phyloP scores from a whole-genome alignment of 2,888 invertebrate species.

The Pheosia tremula region DNA sequence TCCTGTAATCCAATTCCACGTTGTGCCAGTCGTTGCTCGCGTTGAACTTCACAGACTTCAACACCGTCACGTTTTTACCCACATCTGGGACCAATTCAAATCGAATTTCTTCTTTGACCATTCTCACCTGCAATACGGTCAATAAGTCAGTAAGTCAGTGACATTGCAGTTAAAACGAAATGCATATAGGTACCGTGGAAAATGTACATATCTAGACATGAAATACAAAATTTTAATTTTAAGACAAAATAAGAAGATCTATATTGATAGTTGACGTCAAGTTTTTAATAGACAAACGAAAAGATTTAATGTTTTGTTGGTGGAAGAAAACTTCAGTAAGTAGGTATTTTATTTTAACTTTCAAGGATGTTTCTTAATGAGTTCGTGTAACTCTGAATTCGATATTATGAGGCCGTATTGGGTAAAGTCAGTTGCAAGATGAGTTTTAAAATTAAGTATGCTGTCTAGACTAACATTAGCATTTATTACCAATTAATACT shows the following conservation, averaged over 20 bases:
- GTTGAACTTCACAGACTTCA: slow-evolving; percentile 93
- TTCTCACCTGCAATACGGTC: slow-evolving; percentile 84
- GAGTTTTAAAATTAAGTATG: slow-evolving; percentile 16
- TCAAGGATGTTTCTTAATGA: background rate
- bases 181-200: too few species aligned
- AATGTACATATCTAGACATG: too few species aligned
- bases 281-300: background rate
- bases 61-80: slow-evolving; percentile 90
- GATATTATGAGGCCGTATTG: background rate
- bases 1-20: slow-evolving; percentile 90
- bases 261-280: background rate
- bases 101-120: slow-evolving; percentile 93
- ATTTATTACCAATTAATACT: slow-evolving; percentile 34
- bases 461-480: slow-evolving; percentile 37
- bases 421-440: slow-evolving; percentile 19
- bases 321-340: too few species aligned
- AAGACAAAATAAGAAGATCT: background rate
- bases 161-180: too few species aligned
- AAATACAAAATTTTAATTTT: background rate
- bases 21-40: slow-evolving; percentile 93
- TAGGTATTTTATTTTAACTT: too few species aligned
- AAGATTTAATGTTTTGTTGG: too few species aligned
- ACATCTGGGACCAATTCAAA: slow-evolving; percentile 91
- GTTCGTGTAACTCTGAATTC: background rate
- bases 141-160: too few species aligned